Base-by-base conservation (phyloP, 2,113 vertebrate genomes). In the Holacanthus passer region DNA sequence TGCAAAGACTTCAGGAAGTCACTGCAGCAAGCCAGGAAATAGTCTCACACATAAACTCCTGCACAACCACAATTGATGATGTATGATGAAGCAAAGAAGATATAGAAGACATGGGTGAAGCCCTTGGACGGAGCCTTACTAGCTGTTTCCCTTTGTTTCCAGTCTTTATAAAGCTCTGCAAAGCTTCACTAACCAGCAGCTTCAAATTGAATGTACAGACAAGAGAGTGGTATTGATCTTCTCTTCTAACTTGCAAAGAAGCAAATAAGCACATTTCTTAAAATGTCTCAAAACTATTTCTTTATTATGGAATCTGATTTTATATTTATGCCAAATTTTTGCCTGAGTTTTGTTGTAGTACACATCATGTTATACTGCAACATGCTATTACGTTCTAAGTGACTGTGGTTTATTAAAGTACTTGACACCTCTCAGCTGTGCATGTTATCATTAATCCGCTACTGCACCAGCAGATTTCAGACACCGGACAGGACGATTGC, bases 381-480 rank as follows among this genome's bases (percentile, higher is more conserved):
- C 37, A 11, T 65, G 20, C 8, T 32, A 31, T 27, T 55, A 32
- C 17, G 47, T 53, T 67, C 16, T 37, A 14, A 50, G 41, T 16
- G 53, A 48, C 29, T 5, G 0, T 11, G 5, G 39, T 35, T 58
- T 24, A 82, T 65, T 37, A 3, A 72, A 72, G 48, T 52, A 66
- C 41, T 50, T 10, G 50, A 55, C 68, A 84, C 50, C 64, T 75
- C 79, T 81, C 35, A 71, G 37, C 60, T 45, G 47, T 13, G 20
- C 31, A 39, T 59, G 37, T 73, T 43, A 83, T 78, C 22, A 84
- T 71, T 82, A 79, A 70, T 77, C 59, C 47, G 63, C 59, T n/a
- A 22, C 16, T 29, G 41, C 19, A 3, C 37, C 52, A 58, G 16
- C 66, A 45, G 52, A 39, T 32, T 71, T 35, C 27, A 63, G 52